Evolutionary conservation across 2,888 invertebrate species (phyloP).

Genomic region (Cheilosia urbana): DNA sequence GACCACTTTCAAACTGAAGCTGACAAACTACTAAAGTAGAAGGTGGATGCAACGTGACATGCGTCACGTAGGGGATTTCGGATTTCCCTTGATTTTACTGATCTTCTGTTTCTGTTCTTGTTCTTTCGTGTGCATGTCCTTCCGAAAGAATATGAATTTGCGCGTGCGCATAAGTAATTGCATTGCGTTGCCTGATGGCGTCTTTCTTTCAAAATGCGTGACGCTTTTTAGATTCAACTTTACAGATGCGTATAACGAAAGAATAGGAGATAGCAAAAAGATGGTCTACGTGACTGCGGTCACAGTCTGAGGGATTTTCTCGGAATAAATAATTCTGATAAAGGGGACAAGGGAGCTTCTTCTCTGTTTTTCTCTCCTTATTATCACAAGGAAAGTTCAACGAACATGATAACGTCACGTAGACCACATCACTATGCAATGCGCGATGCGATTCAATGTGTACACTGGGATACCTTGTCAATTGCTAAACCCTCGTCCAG

Average conservation of each 20-base stretch:
- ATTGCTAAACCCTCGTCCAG: too few relatives aligned
- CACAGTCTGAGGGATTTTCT: constrained; percentile 14
- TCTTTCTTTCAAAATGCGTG: not conserved
- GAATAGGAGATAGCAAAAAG: not conserved
- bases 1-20: too few relatives aligned
- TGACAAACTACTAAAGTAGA: not conserved
- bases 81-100: not conserved
- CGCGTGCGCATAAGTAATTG: not conserved
- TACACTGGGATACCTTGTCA: too few relatives aligned
- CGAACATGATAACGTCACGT: constrained; percentile 10
- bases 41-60: not conserved
- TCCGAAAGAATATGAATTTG: not conserved
- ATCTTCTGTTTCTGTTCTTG: constrained; percentile 4
- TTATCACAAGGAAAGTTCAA: not conserved
- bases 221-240: not conserved
- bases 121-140: constrained; percentile 16
- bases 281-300: constrained; percentile 33
- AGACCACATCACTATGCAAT: not conserved
- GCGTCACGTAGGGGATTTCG: constrained; percentile 3
- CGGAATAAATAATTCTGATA: not conserved
- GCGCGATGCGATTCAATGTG: too few relatives aligned
- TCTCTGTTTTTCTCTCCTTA: not conserved
- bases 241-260: constrained; percentile 12
- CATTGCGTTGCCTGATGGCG: not conserved
- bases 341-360: not conserved